phyloP scores from a whole-genome alignment of 2,888 invertebrate genomes.

The Caenorhabditis sp. region DNA sequence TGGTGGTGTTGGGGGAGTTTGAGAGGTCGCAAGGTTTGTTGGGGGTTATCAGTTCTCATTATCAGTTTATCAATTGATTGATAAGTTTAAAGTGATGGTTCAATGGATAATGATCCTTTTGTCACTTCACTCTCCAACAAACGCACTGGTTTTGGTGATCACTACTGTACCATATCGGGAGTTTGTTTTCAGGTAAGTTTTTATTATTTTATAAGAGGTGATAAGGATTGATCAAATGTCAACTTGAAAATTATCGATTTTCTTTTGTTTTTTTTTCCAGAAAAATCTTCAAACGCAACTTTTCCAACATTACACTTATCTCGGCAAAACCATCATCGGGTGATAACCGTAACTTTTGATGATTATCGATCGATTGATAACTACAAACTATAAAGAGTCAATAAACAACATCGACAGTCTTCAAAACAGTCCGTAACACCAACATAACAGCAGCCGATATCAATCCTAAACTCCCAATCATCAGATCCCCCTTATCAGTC shows the following conservation, averaged over 20 bases:
- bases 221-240: too few relatives aligned
- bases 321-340: too few relatives aligned
- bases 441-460: slow-evolving; percentile 56
- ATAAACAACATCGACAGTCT: not conserved
- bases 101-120: not conserved
- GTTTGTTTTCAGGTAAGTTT: not conserved
- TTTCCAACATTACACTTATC: too few relatives aligned
- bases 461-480: slow-evolving; percentile 27
- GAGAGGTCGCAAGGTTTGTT: not conserved
- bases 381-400: not conserved
- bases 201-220: not conserved
- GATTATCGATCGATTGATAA: not conserved
- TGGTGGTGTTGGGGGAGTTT: not conserved
- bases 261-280: not conserved
- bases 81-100: not conserved
- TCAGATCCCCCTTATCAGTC: not conserved
- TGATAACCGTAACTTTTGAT: not conserved
- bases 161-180: slow-evolving; percentile 6
- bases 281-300: too few relatives aligned
- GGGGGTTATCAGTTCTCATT: too few relatives aligned
- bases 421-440: slow-evolving; percentile 34
- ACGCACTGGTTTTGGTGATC: not conserved
- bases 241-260: not conserved
- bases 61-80: too few relatives aligned
- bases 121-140: slow-evolving; percentile 1